Evolutionary conservation across 2,113 vertebrate species (phyloP).

Genomic region (Arizona elegans): DNA sequence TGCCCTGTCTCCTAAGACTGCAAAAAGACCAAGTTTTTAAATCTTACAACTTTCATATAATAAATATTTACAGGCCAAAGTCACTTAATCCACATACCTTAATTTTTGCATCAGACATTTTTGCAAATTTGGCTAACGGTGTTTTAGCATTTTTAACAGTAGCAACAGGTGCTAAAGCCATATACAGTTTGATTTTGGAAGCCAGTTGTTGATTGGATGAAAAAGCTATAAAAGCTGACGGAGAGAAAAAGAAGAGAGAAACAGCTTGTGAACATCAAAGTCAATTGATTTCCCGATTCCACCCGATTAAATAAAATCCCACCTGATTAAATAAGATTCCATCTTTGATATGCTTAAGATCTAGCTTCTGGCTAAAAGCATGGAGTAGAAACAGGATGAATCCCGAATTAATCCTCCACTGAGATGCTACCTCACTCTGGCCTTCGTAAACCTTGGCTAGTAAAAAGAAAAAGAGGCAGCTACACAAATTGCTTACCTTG

Average conservation of each 20-base stretch:
- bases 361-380: not conserved
- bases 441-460: not conserved
- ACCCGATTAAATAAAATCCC: not conserved
- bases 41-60: not conserved
- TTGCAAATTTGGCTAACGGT: constrained; percentile 73
- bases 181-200: constrained; percentile 82
- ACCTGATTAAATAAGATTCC: not conserved
- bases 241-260: not conserved
- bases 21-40: not conserved
- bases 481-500: not conserved
- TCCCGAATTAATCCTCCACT: not conserved
- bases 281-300: not conserved
- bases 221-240: not conserved
- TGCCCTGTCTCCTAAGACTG: no score
- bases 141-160: constrained; percentile 72
- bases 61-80: not conserved
- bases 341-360: not conserved
- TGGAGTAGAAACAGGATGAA: not conserved
- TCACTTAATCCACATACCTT: constrained; percentile 69
- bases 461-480: not conserved
- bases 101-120: constrained; percentile 74
- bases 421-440: not conserved
- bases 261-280: not conserved
- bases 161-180: constrained; percentile 83
- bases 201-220: constrained; percentile 68